Base-by-base conservation (phyloP, 2,888 invertebrate genomes). In the Cybosia mesomella region DNA sequence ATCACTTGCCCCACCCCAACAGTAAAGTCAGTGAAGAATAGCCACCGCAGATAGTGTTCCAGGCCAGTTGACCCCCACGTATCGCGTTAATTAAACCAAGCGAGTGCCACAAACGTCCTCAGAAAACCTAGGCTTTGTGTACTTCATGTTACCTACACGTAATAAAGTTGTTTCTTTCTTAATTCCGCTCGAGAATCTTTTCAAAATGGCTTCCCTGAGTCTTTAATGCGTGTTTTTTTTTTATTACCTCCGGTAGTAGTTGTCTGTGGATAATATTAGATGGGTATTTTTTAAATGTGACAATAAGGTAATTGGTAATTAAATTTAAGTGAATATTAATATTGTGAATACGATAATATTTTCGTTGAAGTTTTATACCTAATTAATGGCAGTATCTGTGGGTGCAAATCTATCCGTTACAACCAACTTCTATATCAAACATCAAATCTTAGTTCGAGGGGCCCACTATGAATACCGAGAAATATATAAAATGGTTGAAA, bases 81-180 rank as follows among this genome's bases (percentile, higher is more conserved):
- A 82, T 82, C 80, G 85, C 85, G 84, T 86, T 87, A 88, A 87
- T 86, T 87, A 87, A 87, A 86, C 79, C 76, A 77, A 72, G 75
- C 75, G 64, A 72, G 71, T 65, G 64, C 72, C 66, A 70, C 68
- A 72, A 71, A 67, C 63, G 64, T 63, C 67, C 73, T 70, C 55
- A 74, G 58, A 67, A 71, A 64, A 61, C 55, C 74, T 66, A 68
- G 66, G 62, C 60, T 71, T 71, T 78, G 72, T 74, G 60, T 70
- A 54, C 58, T 49, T 61, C 75, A 67, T 68, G 32, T 69, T 68
- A 54, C 74, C 64, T 74, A 71, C 70, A 75, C 34, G 36, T 49
- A 74, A 76, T 70, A 59, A 71, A 80, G 43, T 67, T 70, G 63
- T 71, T 76, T 79, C 18, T 77, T 79, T 79, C 67, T 74, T 76